Base-by-base conservation (phyloP, 2,888 invertebrate species). In the Pristionchus fissidentatus region DNA sequence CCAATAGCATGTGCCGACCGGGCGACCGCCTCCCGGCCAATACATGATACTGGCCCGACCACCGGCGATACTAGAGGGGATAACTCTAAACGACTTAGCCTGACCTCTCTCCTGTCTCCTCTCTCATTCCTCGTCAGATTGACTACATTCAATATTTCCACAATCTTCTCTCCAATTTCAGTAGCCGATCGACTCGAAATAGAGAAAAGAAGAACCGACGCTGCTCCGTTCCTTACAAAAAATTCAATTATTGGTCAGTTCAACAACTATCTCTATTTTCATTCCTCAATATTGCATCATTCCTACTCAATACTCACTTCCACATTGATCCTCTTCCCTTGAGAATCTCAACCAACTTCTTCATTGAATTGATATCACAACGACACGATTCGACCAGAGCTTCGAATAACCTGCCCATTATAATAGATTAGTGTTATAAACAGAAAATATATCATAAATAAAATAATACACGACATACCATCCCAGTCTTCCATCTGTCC, bases 371-470 rank as follows among this genome's bases (percentile, higher is more conserved):
- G 4, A 73, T 73, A 26, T 73, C 73, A 46, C 73, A 73, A 26
- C 26, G 3, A 26, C 15, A 43, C 26, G 13, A 26, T 73, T 73
- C 73, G 10, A 73, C 73, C 1, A 73, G 43, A 19, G 43, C 46
- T 46, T 73, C 73, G 73, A 73, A 73, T n/a, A 73, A 46, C 73
- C 73, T 70, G 13, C n/a, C n/a, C n/a, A n/a, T n/a, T n/a, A n/a
- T n/a, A n/a, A n/a, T n/a, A 60, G 10, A 29, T 29, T 55, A 55
- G 22, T 55, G 1, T 22, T 19, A n/a, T 15, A 22, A 19, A 55
- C 1, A 55, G 26, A 55, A 1, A 1, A 15, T 55, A 19, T 22
- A 3, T 3, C n/a, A n/a, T 55, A 15, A 55, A 55, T 55, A 22
- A 4, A 55, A 55, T 55, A 55, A 13, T 22, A 55, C 13, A 15